Evolutionary conservation across 2,113 vertebrate species (phyloP).

Genomic region (Tachysurus fulvidraco): DNA sequence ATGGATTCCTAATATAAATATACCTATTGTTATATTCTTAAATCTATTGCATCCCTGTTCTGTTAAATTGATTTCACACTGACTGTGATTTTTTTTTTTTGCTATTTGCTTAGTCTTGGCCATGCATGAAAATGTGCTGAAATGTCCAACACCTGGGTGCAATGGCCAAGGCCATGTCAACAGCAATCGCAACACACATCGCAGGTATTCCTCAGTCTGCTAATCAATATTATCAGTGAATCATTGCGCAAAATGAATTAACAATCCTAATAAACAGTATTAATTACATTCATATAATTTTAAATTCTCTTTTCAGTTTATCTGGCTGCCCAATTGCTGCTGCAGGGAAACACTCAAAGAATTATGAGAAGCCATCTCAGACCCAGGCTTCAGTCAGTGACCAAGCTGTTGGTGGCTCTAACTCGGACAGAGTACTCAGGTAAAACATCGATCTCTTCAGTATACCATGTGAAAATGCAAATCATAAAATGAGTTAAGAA

Average conservation of each 20-base stretch:
- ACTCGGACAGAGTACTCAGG: slow-evolving; percentile 96
- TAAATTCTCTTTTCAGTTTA: slow-evolving; percentile 74
- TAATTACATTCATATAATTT: background rate
- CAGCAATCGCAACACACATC: slow-evolving; percentile 98
- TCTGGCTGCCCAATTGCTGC: slow-evolving; percentile 98
- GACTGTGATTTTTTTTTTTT: background rate
- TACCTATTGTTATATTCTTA: too few species aligned
- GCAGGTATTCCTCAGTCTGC: slow-evolving; percentile 76
- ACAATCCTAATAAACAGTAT: slow-evolving; percentile 3
- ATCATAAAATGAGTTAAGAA: background rate
- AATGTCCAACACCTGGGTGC: slow-evolving; percentile 97
- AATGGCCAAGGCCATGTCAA: slow-evolving; percentile 98
- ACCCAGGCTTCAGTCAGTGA: slow-evolving; percentile 79
- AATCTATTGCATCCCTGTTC: background rate
- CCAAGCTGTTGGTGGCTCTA: slow-evolving; percentile 77
- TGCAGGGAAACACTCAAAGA: slow-evolving; percentile 92
- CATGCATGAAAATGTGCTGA: slow-evolving; percentile 98
- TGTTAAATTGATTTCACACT: background rate
- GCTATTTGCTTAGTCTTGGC: slow-evolving; percentile 83
- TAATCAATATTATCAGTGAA: background rate
- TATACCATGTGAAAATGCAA: background rate
- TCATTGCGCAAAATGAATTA: background rate
- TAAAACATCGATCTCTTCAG: slow-evolving; percentile 54
- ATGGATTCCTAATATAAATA: background rate
- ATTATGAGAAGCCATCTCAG: slow-evolving; percentile 84